Percentiles rank a stretch among this genome's conserved stretches.
phyloP scores from a whole-genome alignment of 1,140 invertebrate genomes.

The Caenorhabditis tropicalis region DNA sequence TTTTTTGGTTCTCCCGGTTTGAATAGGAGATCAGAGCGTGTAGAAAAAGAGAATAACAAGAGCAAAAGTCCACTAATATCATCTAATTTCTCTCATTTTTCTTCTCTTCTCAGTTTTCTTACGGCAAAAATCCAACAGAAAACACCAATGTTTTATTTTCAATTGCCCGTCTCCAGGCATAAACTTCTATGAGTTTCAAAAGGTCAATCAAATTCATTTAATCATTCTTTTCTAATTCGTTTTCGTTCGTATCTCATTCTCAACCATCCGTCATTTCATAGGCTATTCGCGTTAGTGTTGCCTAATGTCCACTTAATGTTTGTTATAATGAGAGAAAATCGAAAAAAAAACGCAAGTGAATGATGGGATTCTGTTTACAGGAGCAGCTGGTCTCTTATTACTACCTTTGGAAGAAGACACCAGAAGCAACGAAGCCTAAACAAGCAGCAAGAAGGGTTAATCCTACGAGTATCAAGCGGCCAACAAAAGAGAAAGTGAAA shows the following conservation, averaged over 20 bases:
- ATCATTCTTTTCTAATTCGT: background rate
- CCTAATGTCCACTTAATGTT: conserved; percentile 33
- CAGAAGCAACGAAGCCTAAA: conserved; percentile 82
- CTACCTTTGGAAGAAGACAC: conserved; percentile 99
- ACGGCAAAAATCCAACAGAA: background rate
- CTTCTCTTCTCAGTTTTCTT: background rate
- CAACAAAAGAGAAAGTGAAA: conserved; percentile 54
- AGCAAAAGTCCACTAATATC: background rate
- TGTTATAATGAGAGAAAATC: background rate
- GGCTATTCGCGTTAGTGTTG: background rate
- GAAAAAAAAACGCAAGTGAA: background rate
- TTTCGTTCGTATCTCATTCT: background rate
- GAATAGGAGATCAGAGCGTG: background rate
- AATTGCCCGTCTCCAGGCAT: background rate
- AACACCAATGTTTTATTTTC: background rate
- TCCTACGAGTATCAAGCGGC: conserved; percentile 49
- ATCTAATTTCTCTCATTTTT: background rate
- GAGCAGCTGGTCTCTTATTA: conserved; percentile 97
- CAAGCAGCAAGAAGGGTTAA: conserved; percentile 61
- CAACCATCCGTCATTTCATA: background rate
- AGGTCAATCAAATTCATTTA: too few species aligned
- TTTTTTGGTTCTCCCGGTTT: background rate
- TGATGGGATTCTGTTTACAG: conserved; percentile 74
- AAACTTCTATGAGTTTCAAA: background rate
- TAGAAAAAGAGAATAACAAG: background rate